Percentiles rank a stretch among this genome's conserved stretches.
These are phyloP conservation scores for Nibea coibor DNA, from an alignment of 2,113 vertebrate species.

Conservation along the genomic window DNA sequence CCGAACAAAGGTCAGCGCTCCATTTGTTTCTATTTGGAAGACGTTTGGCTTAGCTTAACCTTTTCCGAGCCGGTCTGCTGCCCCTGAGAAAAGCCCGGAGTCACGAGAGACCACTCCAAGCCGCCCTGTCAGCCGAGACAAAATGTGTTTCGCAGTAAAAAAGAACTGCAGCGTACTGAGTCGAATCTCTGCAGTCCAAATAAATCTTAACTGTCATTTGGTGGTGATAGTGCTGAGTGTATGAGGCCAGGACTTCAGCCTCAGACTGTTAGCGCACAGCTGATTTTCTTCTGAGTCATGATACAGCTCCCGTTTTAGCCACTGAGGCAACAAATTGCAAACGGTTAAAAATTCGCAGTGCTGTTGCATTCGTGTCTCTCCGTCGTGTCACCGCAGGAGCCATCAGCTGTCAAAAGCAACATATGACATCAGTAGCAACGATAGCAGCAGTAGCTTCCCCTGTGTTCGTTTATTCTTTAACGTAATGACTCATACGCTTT, in stretches of 20 bases:
- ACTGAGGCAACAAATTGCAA: not conserved
- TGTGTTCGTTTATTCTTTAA: not conserved
- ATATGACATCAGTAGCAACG: not conserved
- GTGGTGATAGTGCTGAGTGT: slow-evolving; percentile 36
- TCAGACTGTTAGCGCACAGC: slow-evolving; percentile 16
- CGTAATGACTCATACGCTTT: not conserved
- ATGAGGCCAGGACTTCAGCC: not conserved
- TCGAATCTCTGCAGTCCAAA: slow-evolving; percentile 34
- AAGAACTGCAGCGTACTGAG: slow-evolving; percentile 45
- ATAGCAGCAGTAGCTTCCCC: not conserved
- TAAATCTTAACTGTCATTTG: slow-evolving; percentile 59
- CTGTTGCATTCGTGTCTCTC: not conserved
- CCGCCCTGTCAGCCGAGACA: slow-evolving; percentile 50
- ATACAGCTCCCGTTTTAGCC: slow-evolving; percentile 7
- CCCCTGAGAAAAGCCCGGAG: slow-evolving; percentile 27
- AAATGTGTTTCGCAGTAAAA: slow-evolving; percentile 45
- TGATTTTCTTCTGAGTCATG: slow-evolving; percentile 46
- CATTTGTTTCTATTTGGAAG: slow-evolving; percentile 71
- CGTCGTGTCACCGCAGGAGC: slow-evolving; percentile 1
- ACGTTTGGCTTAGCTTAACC: slow-evolving; percentile 59
- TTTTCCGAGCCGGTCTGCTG: slow-evolving; percentile 47
- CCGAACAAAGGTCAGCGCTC: slow-evolving; percentile 58
- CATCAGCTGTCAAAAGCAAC: slow-evolving; percentile 1
- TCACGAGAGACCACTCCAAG: slow-evolving; percentile 41
- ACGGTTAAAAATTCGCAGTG: not conserved